These are phyloP conservation scores for Ascidia mentula DNA, from an alignment of 23 tunicate genomes.

Conservation along the genomic window DNA sequence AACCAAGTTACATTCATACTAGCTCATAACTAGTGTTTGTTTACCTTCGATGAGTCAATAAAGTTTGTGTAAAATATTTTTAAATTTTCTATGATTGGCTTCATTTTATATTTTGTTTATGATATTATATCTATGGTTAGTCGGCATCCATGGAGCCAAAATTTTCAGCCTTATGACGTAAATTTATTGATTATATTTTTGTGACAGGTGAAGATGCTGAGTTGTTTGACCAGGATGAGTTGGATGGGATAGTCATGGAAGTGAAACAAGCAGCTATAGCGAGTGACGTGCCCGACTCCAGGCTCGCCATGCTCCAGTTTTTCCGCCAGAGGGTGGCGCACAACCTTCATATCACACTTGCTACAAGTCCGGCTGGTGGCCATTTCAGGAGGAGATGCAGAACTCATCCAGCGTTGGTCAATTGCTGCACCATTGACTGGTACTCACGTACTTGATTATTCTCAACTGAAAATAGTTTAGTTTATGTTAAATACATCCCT, in stretches of 20 bases:
- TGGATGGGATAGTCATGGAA: constrained; percentile 88
- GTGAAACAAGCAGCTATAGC: constrained; percentile 86
- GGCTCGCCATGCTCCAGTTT: constrained; percentile 68
- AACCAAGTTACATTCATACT: too few species aligned
- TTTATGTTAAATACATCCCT: too few species aligned
- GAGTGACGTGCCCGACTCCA: constrained; percentile 68
- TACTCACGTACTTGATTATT: too few species aligned
- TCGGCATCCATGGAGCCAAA: too few species aligned
- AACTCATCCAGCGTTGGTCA: constrained; percentile 91
- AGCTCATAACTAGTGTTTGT: too few species aligned
- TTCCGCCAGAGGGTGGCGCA: constrained; percentile 52
- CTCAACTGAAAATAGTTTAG: too few species aligned
- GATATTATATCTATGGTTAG: too few species aligned
- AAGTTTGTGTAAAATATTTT: too few species aligned
- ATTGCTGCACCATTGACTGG: constrained; percentile 99
- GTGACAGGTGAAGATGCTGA: constrained; percentile 80
- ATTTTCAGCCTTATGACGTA: too few species aligned
- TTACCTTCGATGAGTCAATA: too few species aligned
- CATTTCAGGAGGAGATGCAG: constrained; percentile 71
- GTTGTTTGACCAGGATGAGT: constrained; percentile 81
- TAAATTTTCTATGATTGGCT: too few species aligned
- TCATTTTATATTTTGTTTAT: too few species aligned
- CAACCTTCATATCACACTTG: constrained; percentile 78
- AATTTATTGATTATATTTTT: background rate
- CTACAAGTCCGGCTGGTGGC: constrained; percentile 89